Evolutionary conservation across 1,140 invertebrate species (phyloP).

Genomic region (Littorina saxatilis): DNA sequence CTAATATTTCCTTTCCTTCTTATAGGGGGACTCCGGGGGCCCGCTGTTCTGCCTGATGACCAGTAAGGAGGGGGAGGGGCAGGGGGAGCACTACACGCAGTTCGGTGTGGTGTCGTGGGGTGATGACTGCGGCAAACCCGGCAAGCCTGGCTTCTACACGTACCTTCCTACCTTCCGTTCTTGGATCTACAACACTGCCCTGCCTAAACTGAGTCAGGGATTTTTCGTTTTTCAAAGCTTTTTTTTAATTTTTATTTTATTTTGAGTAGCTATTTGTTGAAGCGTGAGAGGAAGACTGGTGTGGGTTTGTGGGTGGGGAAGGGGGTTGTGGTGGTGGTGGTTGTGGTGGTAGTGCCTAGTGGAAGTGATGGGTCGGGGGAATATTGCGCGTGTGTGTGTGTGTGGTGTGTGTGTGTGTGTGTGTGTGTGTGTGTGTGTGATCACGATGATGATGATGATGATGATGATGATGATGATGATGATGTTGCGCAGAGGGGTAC

Average conservation of each 20-base stretch:
- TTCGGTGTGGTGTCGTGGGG: slow-evolving; percentile 37
- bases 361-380: too few species aligned
- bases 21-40: slow-evolving; percentile 17
- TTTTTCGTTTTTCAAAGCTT: not conserved
- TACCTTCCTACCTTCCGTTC: not conserved
- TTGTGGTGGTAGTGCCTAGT: not conserved
- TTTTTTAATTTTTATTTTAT: not conserved
- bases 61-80: not conserved
- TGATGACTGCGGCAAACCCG: not conserved
- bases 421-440: too few species aligned
- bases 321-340: too few species aligned
- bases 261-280: too few species aligned
- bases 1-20: too few species aligned
- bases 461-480: not conserved
- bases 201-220: not conserved
- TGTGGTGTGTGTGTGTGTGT: too few species aligned
- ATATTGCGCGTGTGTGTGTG: too few species aligned
- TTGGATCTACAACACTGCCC: not conserved
- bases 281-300: too few species aligned
- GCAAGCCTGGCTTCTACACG: slow-evolving; percentile 21
- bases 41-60: slow-evolving; percentile 14
- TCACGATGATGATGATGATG: too few species aligned
- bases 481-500: not conserved
- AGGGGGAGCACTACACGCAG: slow-evolving; percentile 10
- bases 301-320: too few species aligned